Conservation (phyloP, 2,888 invertebrate genomes). For the Smittia aterrima region DNA sequence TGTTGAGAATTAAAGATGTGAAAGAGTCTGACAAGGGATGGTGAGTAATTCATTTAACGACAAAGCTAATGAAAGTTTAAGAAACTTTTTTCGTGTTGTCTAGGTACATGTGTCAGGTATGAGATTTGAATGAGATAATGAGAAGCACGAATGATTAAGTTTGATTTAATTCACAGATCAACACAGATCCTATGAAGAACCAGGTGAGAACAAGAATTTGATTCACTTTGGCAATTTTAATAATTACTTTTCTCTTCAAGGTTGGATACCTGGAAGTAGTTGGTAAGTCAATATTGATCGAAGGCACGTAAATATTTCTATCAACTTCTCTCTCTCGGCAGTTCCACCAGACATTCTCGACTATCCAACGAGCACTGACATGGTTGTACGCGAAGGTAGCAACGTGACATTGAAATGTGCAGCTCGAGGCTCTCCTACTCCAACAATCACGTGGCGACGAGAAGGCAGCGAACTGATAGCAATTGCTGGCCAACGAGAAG, state of each 20-base stretch:
- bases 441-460: conserved; percentile 82
- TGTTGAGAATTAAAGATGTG: conserved; percentile 75
- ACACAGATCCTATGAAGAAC: conserved; percentile 82
- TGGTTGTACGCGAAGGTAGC: conserved; percentile 82
- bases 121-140: neutral
- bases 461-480: conserved; percentile 76
- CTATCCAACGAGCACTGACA: conserved; percentile 78
- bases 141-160: neutral
- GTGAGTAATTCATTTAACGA: conserved; percentile 57
- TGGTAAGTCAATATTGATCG: conserved; percentile 61
- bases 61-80: conserved; percentile 55
- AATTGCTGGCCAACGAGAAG: conserved; percentile 66
- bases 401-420: conserved; percentile 83
- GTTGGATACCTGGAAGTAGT: conserved; percentile 83
- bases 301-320: neutral
- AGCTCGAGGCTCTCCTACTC: conserved; percentile 84
- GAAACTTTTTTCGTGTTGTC: no score
- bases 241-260: conserved; percentile 54
- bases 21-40: conserved; percentile 76
- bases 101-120: neutral
- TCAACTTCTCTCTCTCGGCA: no score
- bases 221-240: no score
- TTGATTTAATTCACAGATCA: conserved; percentile 60
- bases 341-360: conserved; percentile 85
- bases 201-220: no score